phyloP scores from a whole-genome alignment of 2,113 vertebrate species.

The Catharus bicknelli region DNA sequence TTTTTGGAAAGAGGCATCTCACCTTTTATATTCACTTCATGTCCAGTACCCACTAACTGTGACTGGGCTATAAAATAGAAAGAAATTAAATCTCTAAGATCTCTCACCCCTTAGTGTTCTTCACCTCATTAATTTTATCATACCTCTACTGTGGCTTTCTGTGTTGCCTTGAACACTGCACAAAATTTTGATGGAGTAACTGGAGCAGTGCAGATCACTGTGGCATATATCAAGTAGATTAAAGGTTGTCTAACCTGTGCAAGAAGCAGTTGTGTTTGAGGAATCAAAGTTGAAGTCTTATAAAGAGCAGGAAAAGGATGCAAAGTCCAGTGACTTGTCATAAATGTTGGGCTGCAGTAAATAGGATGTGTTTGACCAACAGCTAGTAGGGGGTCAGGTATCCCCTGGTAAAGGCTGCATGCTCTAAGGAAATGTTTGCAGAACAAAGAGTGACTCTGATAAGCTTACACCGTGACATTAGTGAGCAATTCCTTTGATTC shows the following conservation, averaged over 20 bases:
- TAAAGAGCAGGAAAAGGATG: background rate
- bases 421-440: background rate
- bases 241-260: background rate
- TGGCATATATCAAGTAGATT: background rate
- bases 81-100: background rate
- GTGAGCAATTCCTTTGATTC: background rate
- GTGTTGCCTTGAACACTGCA: background rate
- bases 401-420: background rate
- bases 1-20: background rate
- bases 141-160: background rate
- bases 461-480: background rate
- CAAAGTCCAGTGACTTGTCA: background rate
- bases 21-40: background rate
- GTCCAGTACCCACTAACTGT: background rate
- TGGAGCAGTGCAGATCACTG: background rate
- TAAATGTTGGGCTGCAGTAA: background rate
- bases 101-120: background rate
- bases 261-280: background rate
- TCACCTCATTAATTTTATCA: background rate
- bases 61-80: background rate
- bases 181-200: background rate
- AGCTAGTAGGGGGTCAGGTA: background rate
- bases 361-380: background rate
- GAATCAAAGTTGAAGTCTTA: background rate
- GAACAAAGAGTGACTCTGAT: background rate